Percentiles rank a stretch among this genome's conserved stretches.
Evolutionary conservation across 30 jellyfish, hydroid and myxozoan genomes (phyloP).

Genomic region (Hydra vulgaris): DNA sequence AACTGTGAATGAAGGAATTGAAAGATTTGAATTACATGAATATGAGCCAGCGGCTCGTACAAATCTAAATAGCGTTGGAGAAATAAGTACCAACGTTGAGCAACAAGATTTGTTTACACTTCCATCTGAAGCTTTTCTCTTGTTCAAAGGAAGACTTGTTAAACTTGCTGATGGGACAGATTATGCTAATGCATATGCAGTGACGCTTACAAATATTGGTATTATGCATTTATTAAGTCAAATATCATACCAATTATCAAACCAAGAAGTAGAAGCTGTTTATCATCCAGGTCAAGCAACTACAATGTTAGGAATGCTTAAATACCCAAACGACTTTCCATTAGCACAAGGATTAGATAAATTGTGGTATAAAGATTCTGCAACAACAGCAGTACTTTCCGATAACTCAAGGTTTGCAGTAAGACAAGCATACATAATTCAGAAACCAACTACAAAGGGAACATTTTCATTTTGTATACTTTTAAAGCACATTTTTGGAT

Average conservation of each 20-base stretch:
- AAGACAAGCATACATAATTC: slow-evolving; percentile 1
- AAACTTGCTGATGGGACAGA: slow-evolving; percentile 19
- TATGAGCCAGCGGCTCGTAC: background rate
- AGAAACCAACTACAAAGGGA: background rate
- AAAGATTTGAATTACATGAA: background rate
- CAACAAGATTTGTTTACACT: background rate
- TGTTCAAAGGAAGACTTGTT: background rate
- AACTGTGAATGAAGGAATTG: background rate
- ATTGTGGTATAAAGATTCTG: slow-evolving; percentile 5
- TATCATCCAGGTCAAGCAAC: slow-evolving; percentile 5
- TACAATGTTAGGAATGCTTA: background rate
- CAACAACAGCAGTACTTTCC: background rate
- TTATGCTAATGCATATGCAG: background rate
- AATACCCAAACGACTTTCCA: background rate
- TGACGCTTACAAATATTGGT: background rate
- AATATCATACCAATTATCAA: background rate
- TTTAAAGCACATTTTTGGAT: slow-evolving; percentile 9
- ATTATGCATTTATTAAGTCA: background rate
- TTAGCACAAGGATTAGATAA: background rate
- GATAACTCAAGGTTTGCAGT: background rate
- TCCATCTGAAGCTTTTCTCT: background rate
- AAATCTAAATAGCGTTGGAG: background rate
- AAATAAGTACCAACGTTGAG: slow-evolving; percentile 4
- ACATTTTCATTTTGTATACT: background rate
- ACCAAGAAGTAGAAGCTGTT: slow-evolving; percentile 7